phyloP scores from a whole-genome alignment of 2,113 vertebrate species.

The Notiomystis cincta region DNA sequence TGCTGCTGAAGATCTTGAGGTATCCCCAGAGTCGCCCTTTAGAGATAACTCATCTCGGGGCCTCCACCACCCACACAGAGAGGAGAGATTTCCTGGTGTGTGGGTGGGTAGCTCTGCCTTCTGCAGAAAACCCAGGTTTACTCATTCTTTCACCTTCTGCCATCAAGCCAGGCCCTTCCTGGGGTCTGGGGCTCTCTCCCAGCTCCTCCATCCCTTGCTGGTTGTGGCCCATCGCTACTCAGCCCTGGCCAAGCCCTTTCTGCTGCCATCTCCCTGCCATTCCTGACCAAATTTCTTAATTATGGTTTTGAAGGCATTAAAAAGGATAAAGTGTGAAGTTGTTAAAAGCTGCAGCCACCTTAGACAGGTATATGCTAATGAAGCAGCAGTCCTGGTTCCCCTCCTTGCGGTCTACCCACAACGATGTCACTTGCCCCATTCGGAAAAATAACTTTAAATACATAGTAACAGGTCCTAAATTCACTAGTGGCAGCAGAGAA shows the following conservation, averaged over 20 bases:
- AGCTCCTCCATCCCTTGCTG: neutral
- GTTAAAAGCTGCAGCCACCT: neutral
- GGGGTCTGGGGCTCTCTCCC: neutral
- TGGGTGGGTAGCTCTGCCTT: constrained; percentile 72
- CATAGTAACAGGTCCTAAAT: neutral
- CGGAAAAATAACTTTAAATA: neutral
- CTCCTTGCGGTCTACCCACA: neutral
- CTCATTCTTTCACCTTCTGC: neutral
- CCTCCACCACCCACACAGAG: constrained; percentile 70
- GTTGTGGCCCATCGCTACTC: neutral
- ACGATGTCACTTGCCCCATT: accelerated
- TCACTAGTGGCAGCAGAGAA: neutral
- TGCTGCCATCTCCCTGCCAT: neutral
- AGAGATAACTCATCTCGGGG: constrained; percentile 73
- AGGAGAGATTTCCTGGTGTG: constrained; percentile 76
- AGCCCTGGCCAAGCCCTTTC: neutral
- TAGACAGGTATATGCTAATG: accelerated
- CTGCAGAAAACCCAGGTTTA: constrained; percentile 56
- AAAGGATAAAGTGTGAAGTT: neutral
- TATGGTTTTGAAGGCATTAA: neutral
- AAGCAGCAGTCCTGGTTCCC: neutral
- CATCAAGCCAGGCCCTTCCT: accelerated
- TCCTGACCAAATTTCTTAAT: neutral
- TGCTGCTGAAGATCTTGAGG: constrained; percentile 60
- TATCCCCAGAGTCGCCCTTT: constrained; percentile 79